Percentiles rank a stretch among this genome's conserved stretches.
phyloP scores from a whole-genome alignment of 53 echinoderm and acorn worm species.

The Patiria pectinifera region DNA sequence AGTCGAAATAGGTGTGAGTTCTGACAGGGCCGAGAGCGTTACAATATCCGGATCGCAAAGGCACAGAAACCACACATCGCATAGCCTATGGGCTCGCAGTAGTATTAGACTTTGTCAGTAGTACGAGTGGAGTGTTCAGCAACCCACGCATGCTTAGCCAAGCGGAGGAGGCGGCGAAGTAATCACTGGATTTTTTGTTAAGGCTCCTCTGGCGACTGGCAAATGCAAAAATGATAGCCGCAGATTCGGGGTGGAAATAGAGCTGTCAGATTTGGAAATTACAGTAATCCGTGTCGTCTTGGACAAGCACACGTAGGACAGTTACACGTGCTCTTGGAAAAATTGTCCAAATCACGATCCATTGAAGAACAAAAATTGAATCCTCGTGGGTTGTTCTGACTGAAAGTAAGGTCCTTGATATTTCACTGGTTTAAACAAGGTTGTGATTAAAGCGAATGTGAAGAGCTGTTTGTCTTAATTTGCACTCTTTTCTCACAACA shows the following conservation, averaged over 20 bases:
- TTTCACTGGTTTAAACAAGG: too few relatives aligned
- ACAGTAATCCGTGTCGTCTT: neutral
- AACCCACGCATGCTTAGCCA: neutral
- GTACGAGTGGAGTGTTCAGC: neutral
- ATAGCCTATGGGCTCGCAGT: neutral
- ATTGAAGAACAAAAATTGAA: neutral
- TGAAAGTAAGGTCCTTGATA: too few relatives aligned
- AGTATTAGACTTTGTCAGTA: neutral
- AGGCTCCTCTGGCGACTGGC: neutral
- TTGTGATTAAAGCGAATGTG: too few relatives aligned
- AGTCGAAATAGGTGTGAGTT: conserved; percentile 36
- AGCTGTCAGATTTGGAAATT: conserved; percentile 25
- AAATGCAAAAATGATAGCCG: conserved; percentile 3
- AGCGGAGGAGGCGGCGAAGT: neutral
- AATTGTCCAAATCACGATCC: neutral
- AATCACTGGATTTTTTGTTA: neutral
- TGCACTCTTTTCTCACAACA: too few relatives aligned
- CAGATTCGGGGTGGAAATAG: conserved; percentile 12
- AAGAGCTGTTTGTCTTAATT: too few relatives aligned
- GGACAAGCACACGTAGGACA: neutral
- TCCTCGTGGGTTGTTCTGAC: too few relatives aligned
- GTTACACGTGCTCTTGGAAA: neutral
- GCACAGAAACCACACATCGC: neutral
- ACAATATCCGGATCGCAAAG: conserved; percentile 31
- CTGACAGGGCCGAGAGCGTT: conserved; percentile 32